A percentile compares a stretch with the other conserved stretches of the same genome.
Conservation (phyloP, 2,113 vertebrate genomes). For the Atractosteus spatula region DNA sequence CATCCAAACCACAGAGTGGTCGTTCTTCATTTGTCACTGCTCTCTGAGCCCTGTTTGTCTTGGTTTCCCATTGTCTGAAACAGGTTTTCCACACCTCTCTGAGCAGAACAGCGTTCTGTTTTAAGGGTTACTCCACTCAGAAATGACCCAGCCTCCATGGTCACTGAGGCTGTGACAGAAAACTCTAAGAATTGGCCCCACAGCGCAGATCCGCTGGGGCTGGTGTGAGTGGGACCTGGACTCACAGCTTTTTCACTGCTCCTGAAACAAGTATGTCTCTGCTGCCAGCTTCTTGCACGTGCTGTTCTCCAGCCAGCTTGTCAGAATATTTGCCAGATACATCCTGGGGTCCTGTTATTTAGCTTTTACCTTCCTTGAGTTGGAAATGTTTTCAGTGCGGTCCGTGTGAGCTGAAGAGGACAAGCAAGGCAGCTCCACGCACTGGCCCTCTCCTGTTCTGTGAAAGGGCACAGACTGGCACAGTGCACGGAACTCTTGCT, state of each 20-base stretch:
- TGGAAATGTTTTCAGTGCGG: slow-evolving; percentile 7
- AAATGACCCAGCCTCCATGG: no score
- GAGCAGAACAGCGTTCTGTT: no score
- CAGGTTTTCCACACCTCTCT: no score
- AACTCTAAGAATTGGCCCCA: no score
- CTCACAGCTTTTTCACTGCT: background rate
- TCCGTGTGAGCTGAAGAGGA: background rate
- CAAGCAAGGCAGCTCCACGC: slow-evolving; percentile 5
- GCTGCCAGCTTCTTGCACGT: background rate
- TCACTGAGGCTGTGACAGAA: no score
- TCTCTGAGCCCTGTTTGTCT: no score
- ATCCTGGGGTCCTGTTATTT: slow-evolving; percentile 3
- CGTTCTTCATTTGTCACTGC: no score
- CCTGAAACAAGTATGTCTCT: background rate
- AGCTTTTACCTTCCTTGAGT: slow-evolving; percentile 14
- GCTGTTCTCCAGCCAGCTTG: slow-evolving; percentile 4
- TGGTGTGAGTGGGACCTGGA: background rate
- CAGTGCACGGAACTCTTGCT: background rate
- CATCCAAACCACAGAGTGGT: no score
- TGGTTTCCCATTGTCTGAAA: no score
- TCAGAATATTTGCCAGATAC: slow-evolving; percentile 20
- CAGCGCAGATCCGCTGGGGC: no score
- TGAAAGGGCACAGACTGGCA: background rate
- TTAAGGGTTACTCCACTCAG: no score
- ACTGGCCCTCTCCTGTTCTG: background rate